Evolutionary conservation across 1,140 invertebrate species (phyloP).

Genomic region (Uloborus diversus): DNA sequence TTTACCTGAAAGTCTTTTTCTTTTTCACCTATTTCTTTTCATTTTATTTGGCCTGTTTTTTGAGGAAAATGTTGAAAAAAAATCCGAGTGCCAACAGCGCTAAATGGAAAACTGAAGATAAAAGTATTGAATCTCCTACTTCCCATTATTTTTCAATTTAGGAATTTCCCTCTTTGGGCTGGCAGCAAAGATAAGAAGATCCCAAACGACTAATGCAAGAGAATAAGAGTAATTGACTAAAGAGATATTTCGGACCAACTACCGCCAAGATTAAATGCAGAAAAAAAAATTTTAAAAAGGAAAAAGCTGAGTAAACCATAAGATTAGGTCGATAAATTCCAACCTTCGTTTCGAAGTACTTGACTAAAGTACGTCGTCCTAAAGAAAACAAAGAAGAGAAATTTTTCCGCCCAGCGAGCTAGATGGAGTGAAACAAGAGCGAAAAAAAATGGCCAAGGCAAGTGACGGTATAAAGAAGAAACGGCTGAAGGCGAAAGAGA

Average conservation of each 20-base stretch:
- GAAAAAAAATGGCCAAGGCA: not conserved
- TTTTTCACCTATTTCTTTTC: too few species aligned
- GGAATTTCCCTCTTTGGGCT: slow-evolving; percentile 9
- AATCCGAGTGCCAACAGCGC: slow-evolving; percentile 12
- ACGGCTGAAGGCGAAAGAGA: slow-evolving; percentile 30
- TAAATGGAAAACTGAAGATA: slow-evolving; percentile 19
- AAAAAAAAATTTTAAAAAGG: slow-evolving; percentile 34
- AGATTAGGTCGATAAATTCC: slow-evolving; percentile 53
- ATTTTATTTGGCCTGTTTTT: too few species aligned
- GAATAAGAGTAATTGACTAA: slow-evolving; percentile 48
- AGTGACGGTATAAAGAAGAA: slow-evolving; percentile 9
- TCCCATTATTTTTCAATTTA: slow-evolving; percentile 50
- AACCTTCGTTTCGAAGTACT: slow-evolving; percentile 28
- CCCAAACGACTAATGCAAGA: slow-evolving; percentile 35
- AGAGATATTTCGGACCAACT: slow-evolving; percentile 41
- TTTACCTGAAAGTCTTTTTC: not conserved
- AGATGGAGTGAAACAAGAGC: slow-evolving; percentile 28
- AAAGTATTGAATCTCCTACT: slow-evolving; percentile 10
- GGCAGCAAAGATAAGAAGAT: not conserved
- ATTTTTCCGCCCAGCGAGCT: slow-evolving; percentile 23
- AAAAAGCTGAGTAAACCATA: slow-evolving; percentile 41
- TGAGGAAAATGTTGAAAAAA: slow-evolving; percentile 32
- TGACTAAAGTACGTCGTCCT: slow-evolving; percentile 38
- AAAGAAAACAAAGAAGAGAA: slow-evolving; percentile 36
- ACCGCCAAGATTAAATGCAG: slow-evolving; percentile 35